phyloP scores from a whole-genome alignment of 2,113 vertebrate species.

The Phalacrocorax brasilianus region DNA sequence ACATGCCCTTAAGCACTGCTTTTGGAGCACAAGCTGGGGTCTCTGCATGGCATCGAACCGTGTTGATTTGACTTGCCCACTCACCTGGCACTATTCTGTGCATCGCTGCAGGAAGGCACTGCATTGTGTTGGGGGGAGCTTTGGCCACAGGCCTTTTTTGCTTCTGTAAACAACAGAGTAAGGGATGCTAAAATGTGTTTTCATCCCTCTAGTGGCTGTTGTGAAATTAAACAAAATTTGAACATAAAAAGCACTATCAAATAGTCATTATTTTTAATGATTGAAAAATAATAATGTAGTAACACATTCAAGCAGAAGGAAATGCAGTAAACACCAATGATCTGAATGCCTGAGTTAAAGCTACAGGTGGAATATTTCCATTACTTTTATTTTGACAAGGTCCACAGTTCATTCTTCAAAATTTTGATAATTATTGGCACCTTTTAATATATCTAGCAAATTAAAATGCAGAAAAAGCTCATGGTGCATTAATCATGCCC shows the following conservation, averaged over 20 bases:
- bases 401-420: not conserved
- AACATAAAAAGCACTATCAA: not conserved
- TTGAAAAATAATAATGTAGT: not conserved
- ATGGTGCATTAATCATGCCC: not conserved
- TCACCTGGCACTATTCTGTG: not conserved
- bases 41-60: fast-evolving
- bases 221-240: not conserved
- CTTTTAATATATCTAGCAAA: not conserved
- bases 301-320: not conserved
- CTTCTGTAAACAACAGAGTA: not conserved
- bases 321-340: not conserved
- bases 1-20: not conserved
- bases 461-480: not conserved
- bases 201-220: not conserved
- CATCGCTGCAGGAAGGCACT: fast-evolving
- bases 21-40: not conserved
- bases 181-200: not conserved
- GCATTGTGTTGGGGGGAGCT: not conserved
- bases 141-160: not conserved
- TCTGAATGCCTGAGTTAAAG: not conserved
- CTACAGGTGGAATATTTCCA: not conserved
- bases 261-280: not conserved
- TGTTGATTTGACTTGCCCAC: not conserved
- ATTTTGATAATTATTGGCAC: not conserved
- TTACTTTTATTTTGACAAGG: not conserved